Base-by-base conservation (phyloP, 1,140 invertebrate genomes). In the Zaprionus kolodkinae region DNA sequence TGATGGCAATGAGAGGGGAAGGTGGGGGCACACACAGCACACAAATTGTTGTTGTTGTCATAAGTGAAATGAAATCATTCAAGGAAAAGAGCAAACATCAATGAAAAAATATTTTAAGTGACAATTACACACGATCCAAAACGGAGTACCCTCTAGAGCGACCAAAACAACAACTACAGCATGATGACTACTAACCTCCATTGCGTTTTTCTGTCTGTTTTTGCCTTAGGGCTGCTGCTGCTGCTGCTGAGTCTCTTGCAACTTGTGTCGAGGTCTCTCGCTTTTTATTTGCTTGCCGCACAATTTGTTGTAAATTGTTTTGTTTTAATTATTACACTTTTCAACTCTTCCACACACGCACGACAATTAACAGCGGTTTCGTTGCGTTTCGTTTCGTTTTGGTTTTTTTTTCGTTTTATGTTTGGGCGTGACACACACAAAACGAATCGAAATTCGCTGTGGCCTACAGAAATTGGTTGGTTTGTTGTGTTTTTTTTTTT, bases 41-140 rank as follows among this genome's bases (percentile, higher is more conserved):
- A 21, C 56, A 35, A 55, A 70, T 67, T 76, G 68, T 76, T 76
- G 68, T 72, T 76, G 73, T 52, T 67, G 30, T 67, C 80, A 68
- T 82, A 83, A 81, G 77, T 73, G 67, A 78, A 88, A 87, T 87
- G 72, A 87, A 88, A 88, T 87, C 84, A 87, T 88, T 83, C 84
- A 87, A 87, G 80, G 80, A 82, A 64, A 87, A 75, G 76, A 33
- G 17, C 70, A 65, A 74, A 72, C 72, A 80, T 85, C 78, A 85
- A 85, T 85, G 78, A 80, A 78, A 86, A 80, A 76, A 45, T 73
- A 80, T 80, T 79, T 48, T 60, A 63, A 72, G 54, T 59, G 48
- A n/a, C 72, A 65, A 66, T 38, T 48, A 77, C 72, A 54, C 7
- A 3, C n/a, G 3, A 21, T n/a, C 33, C 33, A 35, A 4, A 35